Base-by-base conservation (phyloP, 2,113 vertebrate genomes). In the Dicerorhinus sumatrensis region DNA sequence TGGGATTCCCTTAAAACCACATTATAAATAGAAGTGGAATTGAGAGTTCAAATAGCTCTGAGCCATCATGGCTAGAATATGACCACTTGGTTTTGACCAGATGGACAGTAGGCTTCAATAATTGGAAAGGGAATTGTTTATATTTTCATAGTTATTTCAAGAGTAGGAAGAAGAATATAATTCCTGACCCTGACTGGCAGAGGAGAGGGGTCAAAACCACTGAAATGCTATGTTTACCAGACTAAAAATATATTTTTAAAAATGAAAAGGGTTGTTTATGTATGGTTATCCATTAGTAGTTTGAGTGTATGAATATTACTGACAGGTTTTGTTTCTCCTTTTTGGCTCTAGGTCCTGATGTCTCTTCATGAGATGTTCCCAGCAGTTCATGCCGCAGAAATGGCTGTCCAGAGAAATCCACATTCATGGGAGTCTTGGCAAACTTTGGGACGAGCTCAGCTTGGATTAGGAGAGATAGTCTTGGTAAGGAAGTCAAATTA, bases 341-440 rank as follows among this genome's bases (percentile, higher is more conserved):
- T 84, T 94, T 72, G 92, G 23, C 72, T 48, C 0, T 97, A 99
- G 99, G 99, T 99, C 31, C 96, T 99, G 93, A 99, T 99, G 98
- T 99, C 99, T 80, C 98, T 99, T 91, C 99, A 99, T 94, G 99
- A 99, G 97, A 99, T 99, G 98, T 99, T 99, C 91, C 99, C 99
- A 76, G 99, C 99, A 4, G 99, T 99, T 72, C 99, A 99, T 97
- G 99, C 99, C 21, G 99, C 99, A 62, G 99, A 99, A 99, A 99
- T 99, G 99, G 99, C 99, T 20, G 99, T 99, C 67, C 99, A 99
- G 97, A 98, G 99, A 94, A 99, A 99, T 79, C 99, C 99, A 31
- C 98, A 98, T 67, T 99, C 99, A 97, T 99, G 99, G 99, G 99
- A 99, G 96, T 99, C 99, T 62, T 99, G 99, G 99, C 99, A 99